Base-by-base conservation (phyloP, 1,140 invertebrate genomes). In the Neodiprion lecontei region DNA sequence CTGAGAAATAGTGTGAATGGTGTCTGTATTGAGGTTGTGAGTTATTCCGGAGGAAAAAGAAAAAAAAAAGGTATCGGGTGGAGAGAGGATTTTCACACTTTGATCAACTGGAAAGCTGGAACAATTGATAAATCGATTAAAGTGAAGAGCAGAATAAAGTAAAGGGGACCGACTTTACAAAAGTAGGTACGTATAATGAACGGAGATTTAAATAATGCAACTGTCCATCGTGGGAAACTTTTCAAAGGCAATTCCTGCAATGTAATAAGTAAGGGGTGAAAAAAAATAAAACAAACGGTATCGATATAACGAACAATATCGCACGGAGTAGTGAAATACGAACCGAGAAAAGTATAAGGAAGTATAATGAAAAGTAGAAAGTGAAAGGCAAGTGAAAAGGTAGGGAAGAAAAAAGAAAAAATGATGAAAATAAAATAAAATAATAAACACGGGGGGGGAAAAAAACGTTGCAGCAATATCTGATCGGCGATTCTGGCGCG, bases 401-500 rank as follows among this genome's bases (percentile, higher is more conserved):
- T 40, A 4, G 1, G 28, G 5, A 40, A 40, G 28, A 40, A 40
- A 40, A 40, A 28, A 28, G 28, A 2, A 5, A 40, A 40, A 40
- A 40, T 40, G 0, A 21, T 21, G 17, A 40, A 40, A 40, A 40
- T 40, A 40, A 40, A 40, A 40, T 40, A 4, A 40, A 40, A 40
- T 40, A 40, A 40, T 40, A 40, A 40, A 40, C 28, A 40, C 28
- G 28, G 28, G 28, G 28, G 28, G 28, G 28, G 28, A 5, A 40
- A 40, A 61, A 61, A 61, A 61, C 53, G 53, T 17, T 61, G 53
- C 53, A 48, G 48, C 61, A 70, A 77, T 75, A 79, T 78, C 69
- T 69, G 78, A 83, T 82, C 76, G 72, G 69, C 74, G 73, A 79
- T 80, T 83, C 76, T 50, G 69, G 70, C 73, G 73, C 70, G 78